Percentiles rank a stretch among this genome's conserved stretches.
Conservation (phyloP, 2,888 invertebrate species). For the Amblyteles armatorius region DNA sequence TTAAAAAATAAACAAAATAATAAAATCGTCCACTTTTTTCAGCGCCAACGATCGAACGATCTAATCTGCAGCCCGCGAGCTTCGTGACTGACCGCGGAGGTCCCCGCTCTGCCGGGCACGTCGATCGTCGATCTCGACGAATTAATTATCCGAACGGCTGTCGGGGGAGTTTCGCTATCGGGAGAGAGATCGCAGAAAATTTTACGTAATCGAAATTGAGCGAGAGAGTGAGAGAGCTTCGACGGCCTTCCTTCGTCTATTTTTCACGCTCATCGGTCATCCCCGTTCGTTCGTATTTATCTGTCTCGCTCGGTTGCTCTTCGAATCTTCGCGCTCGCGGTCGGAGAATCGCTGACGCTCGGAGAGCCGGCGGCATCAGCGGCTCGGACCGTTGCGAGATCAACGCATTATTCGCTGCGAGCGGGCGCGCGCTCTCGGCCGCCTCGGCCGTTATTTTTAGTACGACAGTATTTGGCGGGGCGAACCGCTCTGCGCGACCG, state of each 20-base stretch:
- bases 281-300: slow-evolving; percentile 58
- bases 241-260: slow-evolving; percentile 69
- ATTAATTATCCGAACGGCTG: slow-evolving; percentile 9
- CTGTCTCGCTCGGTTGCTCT: slow-evolving; percentile 32
- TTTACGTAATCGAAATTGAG: slow-evolving; percentile 78
- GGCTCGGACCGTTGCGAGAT: slow-evolving; percentile 17
- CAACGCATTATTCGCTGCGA: slow-evolving; percentile 51
- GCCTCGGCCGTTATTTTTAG: slow-evolving; percentile 81
- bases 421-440: slow-evolving; percentile 76
- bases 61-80: slow-evolving; percentile 20
- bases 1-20: not conserved
- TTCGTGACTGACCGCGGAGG: slow-evolving; percentile 43
- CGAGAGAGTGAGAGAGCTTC: not conserved
- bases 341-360: not conserved
- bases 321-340: slow-evolving; percentile 28
- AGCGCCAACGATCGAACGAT: not conserved
- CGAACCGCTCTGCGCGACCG: slow-evolving; percentile 71
- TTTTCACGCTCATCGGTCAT: slow-evolving; percentile 64
- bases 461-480: slow-evolving; percentile 83
- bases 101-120: not conserved
- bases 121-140: slow-evolving; percentile 34
- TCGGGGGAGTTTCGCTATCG: not conserved
- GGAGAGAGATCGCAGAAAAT: slow-evolving; percentile 41
- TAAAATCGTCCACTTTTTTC: slow-evolving; percentile 14
- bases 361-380: not conserved